phyloP scores from a whole-genome alignment of 2,797 vertebrate species.

The Acipenser transmontanus region DNA sequence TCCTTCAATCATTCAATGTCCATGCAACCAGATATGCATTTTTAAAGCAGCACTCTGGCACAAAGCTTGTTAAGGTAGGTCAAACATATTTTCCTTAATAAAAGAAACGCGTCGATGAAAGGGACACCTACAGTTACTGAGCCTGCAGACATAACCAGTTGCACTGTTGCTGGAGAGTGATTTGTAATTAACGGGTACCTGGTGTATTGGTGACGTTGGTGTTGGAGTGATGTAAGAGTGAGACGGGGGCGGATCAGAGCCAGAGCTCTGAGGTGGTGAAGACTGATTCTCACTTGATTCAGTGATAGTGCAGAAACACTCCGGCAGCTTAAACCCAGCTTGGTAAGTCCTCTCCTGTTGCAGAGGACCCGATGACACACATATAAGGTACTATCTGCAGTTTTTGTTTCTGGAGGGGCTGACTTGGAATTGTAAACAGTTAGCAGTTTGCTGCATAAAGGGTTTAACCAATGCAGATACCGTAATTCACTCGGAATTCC shows the following conservation, averaged over 20 bases:
- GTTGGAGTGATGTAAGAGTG: slow-evolving; percentile 56
- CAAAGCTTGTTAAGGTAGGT: too few species aligned
- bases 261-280: slow-evolving; percentile 30
- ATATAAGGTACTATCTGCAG: neutral
- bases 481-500: neutral
- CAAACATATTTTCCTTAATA: too few species aligned
- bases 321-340: slow-evolving; percentile 4
- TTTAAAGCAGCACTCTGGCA: too few species aligned
- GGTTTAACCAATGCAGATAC: neutral
- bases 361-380: neutral
- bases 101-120: neutral
- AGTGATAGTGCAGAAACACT: slow-evolving; percentile 34
- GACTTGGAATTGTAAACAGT: neutral
- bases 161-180: slow-evolving; percentile 22
- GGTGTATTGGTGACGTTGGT: slow-evolving; percentile 46
- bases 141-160: slow-evolving; percentile 24
- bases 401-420: neutral
- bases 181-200: slow-evolving; percentile 44
- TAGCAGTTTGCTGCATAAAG: neutral
- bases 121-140: slow-evolving; percentile 1
- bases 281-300: slow-evolving; percentile 48
- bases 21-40: too few species aligned
- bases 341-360: slow-evolving; percentile 16
- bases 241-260: slow-evolving; percentile 25
- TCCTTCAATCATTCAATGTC: too few species aligned